These are phyloP conservation scores for Perodicticus potto DNA, from an alignment of 2,797 vertebrate species.

Conservation along the genomic window DNA sequence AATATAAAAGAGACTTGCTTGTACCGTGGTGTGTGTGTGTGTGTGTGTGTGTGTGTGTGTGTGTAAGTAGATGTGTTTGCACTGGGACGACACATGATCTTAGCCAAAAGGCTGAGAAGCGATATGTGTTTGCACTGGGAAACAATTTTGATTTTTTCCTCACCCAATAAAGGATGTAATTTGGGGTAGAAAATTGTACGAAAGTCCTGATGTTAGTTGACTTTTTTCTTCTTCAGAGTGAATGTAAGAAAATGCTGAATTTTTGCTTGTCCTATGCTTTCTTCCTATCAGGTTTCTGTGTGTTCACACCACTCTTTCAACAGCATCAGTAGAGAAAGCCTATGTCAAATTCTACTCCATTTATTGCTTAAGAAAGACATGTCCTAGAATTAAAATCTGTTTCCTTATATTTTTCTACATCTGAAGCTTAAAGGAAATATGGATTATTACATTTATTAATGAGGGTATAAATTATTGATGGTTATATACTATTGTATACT, in stretches of 20 bases:
- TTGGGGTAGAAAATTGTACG: constrained; percentile 49
- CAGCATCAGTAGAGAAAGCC: not conserved
- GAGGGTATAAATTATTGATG: not conserved
- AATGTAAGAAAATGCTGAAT: not conserved
- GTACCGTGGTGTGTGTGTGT: not conserved
- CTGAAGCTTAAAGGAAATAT: constrained; percentile 2
- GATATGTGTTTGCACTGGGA: not conserved
- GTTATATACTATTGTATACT: not conserved
- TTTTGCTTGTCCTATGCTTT: not conserved
- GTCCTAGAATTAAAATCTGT: not conserved
- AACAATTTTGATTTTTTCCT: not conserved
- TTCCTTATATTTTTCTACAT: not conserved
- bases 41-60: accelerated
- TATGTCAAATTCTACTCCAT: not conserved
- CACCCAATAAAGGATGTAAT: not conserved
- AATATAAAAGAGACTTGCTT: constrained; percentile 26
- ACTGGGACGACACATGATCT: too few species aligned
- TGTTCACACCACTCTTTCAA: not conserved
- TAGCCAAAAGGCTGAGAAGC: too few species aligned
- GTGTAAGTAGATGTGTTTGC: not conserved
- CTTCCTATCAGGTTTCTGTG: not conserved
- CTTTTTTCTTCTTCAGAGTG: not conserved
- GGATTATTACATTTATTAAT: not conserved
- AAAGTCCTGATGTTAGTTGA: not conserved
- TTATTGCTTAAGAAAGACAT: not conserved